These are phyloP conservation scores for Probaryconus sp. DNA, from an alignment of 1,140 invertebrate species.

Conservation along the genomic window DNA sequence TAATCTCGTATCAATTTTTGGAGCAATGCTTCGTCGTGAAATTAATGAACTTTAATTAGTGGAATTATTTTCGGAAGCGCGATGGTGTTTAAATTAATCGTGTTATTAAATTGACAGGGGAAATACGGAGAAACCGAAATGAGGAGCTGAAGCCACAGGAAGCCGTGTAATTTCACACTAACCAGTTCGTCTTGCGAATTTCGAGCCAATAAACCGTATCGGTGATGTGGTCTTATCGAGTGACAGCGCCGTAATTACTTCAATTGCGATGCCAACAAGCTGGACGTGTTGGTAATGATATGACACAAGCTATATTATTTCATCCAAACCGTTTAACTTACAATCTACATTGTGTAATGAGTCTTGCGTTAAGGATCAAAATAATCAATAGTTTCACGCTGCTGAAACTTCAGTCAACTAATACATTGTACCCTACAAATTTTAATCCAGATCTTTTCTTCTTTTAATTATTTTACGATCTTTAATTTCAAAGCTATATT, in stretches of 20 bases:
- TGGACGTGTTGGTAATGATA: slow-evolving; percentile 45
- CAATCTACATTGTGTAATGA: slow-evolving; percentile 5
- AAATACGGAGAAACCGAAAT: slow-evolving; percentile 19
- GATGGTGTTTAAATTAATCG: slow-evolving; percentile 32
- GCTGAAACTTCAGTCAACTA: no score
- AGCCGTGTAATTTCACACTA: slow-evolving; percentile 33
- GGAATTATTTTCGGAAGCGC: no score
- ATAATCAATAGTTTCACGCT: no score
- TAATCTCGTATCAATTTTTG: slow-evolving; percentile 22
- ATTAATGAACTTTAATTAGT: no score
- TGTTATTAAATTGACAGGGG: slow-evolving; percentile 17
- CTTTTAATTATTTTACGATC: no score
- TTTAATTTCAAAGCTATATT: slow-evolving; percentile 17
- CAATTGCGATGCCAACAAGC: slow-evolving; percentile 34
- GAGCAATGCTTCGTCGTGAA: no score
- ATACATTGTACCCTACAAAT: neutral
- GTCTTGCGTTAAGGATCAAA: no score
- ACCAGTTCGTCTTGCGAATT: slow-evolving; percentile 35
- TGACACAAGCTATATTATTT: slow-evolving; percentile 25
- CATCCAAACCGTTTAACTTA: slow-evolving; percentile 20
- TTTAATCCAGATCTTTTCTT: no score
- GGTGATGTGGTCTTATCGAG: slow-evolving; percentile 43
- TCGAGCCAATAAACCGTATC: slow-evolving; percentile 48
- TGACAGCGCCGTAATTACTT: slow-evolving; percentile 52
- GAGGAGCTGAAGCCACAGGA: slow-evolving; percentile 11